These are phyloP conservation scores for Meandrina meandrites DNA, from an alignment of 92 coral and sea anemone species.

Conservation along the genomic window DNA sequence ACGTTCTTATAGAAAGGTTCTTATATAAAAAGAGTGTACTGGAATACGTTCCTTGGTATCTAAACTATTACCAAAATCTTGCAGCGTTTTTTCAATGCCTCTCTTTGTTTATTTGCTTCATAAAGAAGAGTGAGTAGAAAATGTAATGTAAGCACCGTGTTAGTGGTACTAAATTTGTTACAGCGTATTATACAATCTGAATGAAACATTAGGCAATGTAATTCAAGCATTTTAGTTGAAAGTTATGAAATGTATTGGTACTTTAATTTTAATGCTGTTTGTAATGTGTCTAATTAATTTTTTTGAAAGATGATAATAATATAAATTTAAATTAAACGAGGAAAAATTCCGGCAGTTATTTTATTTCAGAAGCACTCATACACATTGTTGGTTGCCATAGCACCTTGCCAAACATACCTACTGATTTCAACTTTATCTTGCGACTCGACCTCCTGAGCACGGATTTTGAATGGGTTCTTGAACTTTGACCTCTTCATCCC, in stretches of 20 bases:
- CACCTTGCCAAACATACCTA: conserved; percentile 31
- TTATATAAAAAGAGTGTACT: no score
- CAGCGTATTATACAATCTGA: neutral
- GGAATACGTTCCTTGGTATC: no score
- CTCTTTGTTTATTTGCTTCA: neutral
- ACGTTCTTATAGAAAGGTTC: no score
- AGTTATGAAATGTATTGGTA: neutral
- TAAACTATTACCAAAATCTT: no score
- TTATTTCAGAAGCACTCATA: neutral
- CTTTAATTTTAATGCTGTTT: neutral
- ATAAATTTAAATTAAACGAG: no score
- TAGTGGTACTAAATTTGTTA: neutral
- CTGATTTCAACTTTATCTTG: conserved; percentile 28
- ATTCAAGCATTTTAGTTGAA: no score
- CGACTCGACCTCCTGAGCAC: conserved; percentile 6
- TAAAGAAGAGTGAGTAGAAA: neutral
- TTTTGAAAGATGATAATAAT: no score
- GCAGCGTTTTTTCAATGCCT: neutral
- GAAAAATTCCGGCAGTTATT: neutral
- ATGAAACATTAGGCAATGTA: neutral
- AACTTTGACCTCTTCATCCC: conserved; percentile 44
- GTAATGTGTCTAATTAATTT: no score
- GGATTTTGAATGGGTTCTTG: conserved; percentile 67
- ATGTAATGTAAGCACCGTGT: neutral
- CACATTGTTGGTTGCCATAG: no score